Evolutionary conservation across 2,113 vertebrate genomes (phyloP).

Genomic region (Laticauda colubrina): DNA sequence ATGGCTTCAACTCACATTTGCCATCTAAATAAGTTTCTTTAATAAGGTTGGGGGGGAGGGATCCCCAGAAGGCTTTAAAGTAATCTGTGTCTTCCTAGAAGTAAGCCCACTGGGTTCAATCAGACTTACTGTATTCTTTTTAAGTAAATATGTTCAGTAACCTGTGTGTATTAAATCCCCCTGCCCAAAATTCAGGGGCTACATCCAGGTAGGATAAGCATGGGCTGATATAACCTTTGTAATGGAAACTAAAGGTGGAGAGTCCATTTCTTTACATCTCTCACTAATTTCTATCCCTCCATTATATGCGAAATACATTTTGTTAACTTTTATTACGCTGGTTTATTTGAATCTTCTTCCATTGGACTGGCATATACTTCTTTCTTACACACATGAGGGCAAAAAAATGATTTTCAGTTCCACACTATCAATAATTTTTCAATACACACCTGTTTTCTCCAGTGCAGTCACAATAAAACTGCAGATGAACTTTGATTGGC

Average conservation of each 20-base stretch:
- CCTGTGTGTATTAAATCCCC: neutral
- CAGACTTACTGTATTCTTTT: neutral
- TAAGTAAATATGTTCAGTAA: neutral
- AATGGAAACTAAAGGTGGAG: neutral
- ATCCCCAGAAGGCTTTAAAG: neutral
- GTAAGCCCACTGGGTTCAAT: neutral
- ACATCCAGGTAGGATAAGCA: neutral
- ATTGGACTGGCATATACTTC: no score
- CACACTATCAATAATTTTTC: neutral
- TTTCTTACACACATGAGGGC: neutral
- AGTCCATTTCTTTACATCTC: neutral
- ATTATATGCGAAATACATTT: neutral
- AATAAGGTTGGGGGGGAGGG: neutral
- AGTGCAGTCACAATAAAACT: neutral
- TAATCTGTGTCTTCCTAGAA: neutral
- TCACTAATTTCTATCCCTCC: neutral
- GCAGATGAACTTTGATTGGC: neutral
- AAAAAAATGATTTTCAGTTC: neutral
- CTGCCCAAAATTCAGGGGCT: neutral
- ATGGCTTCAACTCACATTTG: neutral
- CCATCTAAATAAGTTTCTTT: neutral
- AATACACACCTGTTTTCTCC: neutral
- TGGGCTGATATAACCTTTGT: neutral
- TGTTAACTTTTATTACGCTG: neutral
- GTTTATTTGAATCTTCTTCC: neutral